phyloP scores from a whole-genome alignment of 2,888 invertebrate genomes.

The Germaria angustata region DNA sequence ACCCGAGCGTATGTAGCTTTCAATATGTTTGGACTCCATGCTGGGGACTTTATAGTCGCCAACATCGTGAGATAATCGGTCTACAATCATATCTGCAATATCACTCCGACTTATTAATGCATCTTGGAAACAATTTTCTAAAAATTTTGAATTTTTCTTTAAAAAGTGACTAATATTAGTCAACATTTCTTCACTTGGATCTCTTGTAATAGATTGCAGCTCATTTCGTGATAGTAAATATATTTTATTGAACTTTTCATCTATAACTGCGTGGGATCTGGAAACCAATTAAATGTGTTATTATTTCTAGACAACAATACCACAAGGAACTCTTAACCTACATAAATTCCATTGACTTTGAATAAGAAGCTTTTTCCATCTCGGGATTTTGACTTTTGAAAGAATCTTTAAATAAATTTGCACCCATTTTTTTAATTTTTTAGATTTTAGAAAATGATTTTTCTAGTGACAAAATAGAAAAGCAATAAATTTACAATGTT shows the following conservation, averaged over 20 bases:
- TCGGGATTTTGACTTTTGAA: background rate
- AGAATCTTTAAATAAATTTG: background rate
- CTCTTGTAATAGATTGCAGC: constrained; percentile 7
- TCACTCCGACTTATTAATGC: background rate
- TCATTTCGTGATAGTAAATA: constrained; percentile 6
- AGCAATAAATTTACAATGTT: too few species aligned
- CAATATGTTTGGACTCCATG: constrained; percentile 15
- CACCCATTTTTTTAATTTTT: constrained; percentile 16
- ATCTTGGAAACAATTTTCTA: constrained; percentile 32
- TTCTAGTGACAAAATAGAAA: too few species aligned
- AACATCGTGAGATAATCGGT: background rate
- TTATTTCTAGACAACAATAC: too few species aligned
- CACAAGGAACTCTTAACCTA: too few species aligned
- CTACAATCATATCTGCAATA: constrained; percentile 27
- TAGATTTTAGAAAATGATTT: background rate
- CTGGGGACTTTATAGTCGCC: constrained; percentile 13
- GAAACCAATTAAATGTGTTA: too few species aligned
- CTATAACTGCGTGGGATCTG: too few species aligned
- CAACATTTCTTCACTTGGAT: constrained; percentile 25
- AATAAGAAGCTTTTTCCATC: background rate
- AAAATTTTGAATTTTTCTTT: constrained; percentile 24
- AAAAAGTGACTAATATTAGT: background rate
- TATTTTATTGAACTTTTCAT: constrained; percentile 33
- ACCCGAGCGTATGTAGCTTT: background rate
- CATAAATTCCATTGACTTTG: too few species aligned